These are phyloP conservation scores for Gulo gulo DNA, from an alignment of 2,113 vertebrate genomes.

Conservation along the genomic window DNA sequence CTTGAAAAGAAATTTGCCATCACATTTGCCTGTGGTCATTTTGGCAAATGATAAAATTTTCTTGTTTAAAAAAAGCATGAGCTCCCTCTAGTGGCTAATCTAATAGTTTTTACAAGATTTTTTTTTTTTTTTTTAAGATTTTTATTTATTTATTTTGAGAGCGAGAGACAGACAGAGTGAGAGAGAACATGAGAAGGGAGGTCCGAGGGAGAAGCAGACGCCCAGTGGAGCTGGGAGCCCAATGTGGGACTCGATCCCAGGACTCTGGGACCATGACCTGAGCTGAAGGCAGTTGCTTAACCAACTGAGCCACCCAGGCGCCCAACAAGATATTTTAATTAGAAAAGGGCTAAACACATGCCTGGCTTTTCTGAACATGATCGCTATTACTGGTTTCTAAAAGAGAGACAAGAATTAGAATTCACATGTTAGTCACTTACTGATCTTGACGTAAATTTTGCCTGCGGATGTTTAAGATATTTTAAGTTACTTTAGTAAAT, in stretches of 20 bases:
- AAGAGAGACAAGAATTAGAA: background rate
- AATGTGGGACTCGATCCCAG: too few species aligned
- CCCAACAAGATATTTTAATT: background rate
- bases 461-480: background rate
- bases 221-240: too few species aligned
- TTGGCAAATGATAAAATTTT: background rate
- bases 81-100: constrained; percentile 50
- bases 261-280: too few species aligned
- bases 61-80: background rate
- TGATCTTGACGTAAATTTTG: constrained; percentile 5
- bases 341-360: background rate
- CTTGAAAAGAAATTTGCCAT: background rate
- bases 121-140: background rate
- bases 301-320: too few species aligned
- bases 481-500: constrained; percentile 30
- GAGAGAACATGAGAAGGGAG: too few species aligned
- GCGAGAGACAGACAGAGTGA: too few species aligned
- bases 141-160: too few species aligned
- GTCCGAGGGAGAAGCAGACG: too few species aligned
- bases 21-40: background rate
- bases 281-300: too few species aligned
- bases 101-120: background rate
- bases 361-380: background rate
- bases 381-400: background rate
- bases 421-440: background rate